phyloP scores from a whole-genome alignment of 2,797 vertebrate species.

The Trichosurus vulpecula region DNA sequence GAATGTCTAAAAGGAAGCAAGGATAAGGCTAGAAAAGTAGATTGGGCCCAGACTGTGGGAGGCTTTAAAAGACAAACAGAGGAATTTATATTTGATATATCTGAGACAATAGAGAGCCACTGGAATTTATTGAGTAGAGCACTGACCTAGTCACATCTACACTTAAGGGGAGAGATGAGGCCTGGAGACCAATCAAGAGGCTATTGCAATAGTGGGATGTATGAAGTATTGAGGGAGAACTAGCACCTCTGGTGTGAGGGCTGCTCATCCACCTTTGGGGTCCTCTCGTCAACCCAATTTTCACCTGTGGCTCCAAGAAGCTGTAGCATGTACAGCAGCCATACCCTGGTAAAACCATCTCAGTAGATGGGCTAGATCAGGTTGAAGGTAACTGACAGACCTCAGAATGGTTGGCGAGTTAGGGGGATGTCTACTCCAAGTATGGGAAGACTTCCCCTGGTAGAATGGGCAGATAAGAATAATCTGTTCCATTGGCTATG shows the following conservation, averaged over 20 bases:
- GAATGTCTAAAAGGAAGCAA: not conserved
- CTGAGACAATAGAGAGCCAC: not conserved
- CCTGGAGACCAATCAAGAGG: not conserved
- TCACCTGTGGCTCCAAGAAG: not conserved
- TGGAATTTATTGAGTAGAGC: not conserved
- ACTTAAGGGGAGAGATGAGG: not conserved
- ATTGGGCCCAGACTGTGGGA: not conserved
- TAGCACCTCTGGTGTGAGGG: not conserved
- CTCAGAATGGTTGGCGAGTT: not conserved
- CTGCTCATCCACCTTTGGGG: not conserved
- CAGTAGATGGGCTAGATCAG: not conserved
- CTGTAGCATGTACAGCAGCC: not conserved
- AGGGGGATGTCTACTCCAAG: not conserved
- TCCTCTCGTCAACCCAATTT: not conserved
- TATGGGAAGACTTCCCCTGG: not conserved
- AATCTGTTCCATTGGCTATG: not conserved
- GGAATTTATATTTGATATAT: not conserved
- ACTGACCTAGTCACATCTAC: not conserved
- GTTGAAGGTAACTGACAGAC: not conserved
- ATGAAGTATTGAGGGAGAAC: not conserved
- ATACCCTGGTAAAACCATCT: not conserved
- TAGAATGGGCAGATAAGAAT: not conserved
- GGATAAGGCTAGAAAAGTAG: not conserved
- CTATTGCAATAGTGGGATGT: not conserved
- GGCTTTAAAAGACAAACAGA: not conserved